Evolutionary conservation across 1,140 invertebrate genomes (phyloP).

Genomic region (Rhyacophila brunnea): DNA sequence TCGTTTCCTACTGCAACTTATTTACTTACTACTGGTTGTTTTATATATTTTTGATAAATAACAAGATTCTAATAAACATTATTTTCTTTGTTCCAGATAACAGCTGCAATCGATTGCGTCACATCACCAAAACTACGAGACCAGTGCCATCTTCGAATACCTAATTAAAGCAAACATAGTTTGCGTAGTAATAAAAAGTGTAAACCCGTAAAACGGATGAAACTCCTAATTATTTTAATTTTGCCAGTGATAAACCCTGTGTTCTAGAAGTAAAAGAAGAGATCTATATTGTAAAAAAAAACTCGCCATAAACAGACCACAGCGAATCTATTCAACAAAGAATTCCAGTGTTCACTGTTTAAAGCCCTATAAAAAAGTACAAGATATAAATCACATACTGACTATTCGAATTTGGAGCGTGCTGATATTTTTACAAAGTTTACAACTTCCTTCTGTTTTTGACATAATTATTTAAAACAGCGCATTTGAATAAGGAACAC

Average conservation of each 20-base stretch:
- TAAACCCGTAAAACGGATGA: too few species aligned
- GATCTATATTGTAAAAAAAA: neutral
- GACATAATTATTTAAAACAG: slow-evolving; percentile 16
- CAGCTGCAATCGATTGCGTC: too few species aligned
- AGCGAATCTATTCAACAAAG: slow-evolving; percentile 1
- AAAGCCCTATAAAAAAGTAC: slow-evolving; percentile 15
- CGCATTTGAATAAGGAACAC: slow-evolving; percentile 11
- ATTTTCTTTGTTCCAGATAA: too few species aligned
- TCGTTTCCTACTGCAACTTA: too few species aligned
- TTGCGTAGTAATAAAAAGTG: too few species aligned
- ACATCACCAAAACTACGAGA: too few species aligned
- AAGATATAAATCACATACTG: slow-evolving; percentile 16
- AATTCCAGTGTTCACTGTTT: neutral
- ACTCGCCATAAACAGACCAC: slow-evolving; percentile 1
- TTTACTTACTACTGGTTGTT: too few species aligned
- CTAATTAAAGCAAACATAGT: too few species aligned
- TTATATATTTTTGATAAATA: too few species aligned
- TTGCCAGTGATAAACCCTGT: slow-evolving; percentile 25
- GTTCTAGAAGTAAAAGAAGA: slow-evolving; percentile 18
- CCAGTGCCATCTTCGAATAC: too few species aligned
- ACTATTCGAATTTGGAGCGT: slow-evolving; percentile 16
- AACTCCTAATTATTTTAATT: too few species aligned
- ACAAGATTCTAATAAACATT: too few species aligned
- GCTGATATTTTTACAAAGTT: slow-evolving; percentile 13
- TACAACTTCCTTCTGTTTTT: slow-evolving; percentile 8